Base-by-base conservation (phyloP, 1,140 invertebrate species). In the Neoseiulus cucumeris region DNA sequence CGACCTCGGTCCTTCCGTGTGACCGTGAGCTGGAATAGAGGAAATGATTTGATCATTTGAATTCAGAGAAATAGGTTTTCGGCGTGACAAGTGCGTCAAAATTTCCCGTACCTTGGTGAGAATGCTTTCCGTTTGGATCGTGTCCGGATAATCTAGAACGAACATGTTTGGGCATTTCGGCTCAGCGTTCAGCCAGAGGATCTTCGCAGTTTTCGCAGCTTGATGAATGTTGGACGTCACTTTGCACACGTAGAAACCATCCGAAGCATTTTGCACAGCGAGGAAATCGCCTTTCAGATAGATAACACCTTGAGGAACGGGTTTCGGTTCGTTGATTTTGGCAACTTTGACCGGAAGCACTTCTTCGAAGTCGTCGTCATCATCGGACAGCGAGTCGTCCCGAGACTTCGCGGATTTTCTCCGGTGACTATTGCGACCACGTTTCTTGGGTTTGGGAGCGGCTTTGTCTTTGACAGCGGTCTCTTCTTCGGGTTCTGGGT, bases 101-200 rank as follows among this genome's bases (percentile, higher is more conserved):
- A n/a, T n/a, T 47, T 47, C 4, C 20, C 51, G 17, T 29, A 59
- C 51, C 51, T 59, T 59, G 22, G 51, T 59, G 14, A 59, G 22
- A 59, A 59, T 59, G 25, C 25, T 59, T 17, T 25, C 51, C 33
- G 25, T 59, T 20, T 59, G 51, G 22, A 59, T 59, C 12, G 51
- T 59, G 22, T 59, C 51, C n/a, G 17, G 33, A 25, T 59, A 59
- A 33, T 59, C 51, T 17, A 59, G 51, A 14, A 59, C 51, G 51
- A 18, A 59, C 1, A 25, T 33, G 22, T 59, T 59, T 9, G 51
- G 51, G 22, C 33, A 29, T 12, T 33, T 20, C 22, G 51, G 25
- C 4, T 59, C 51, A n/a, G 17, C 51, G 22, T 59, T 20, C 22
- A 59, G 17, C 51, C 51, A 59, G 14, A 18, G 51, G 33, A 59